A percentile compares a stretch with the other conserved stretches of the same genome.
Evolutionary conservation across 1,140 invertebrate genomes (phyloP).

Genomic region (Temnothorax nylanderi): DNA sequence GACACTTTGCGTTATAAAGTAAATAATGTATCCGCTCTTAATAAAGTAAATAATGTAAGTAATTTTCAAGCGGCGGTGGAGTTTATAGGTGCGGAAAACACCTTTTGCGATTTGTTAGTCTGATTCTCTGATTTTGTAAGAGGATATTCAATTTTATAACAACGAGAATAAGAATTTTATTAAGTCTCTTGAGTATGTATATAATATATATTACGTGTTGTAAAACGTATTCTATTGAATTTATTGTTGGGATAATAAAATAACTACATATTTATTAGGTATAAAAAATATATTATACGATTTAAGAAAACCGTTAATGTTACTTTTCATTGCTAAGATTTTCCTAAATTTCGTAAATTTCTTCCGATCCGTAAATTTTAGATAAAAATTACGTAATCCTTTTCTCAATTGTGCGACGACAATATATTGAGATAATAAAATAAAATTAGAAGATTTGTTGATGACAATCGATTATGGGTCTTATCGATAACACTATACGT

Average conservation of each 20-base stretch:
- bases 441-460: neutral
- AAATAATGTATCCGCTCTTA: neutral
- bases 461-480: slow-evolving; percentile 14
- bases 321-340: neutral
- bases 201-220: neutral
- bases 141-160: neutral
- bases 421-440: slow-evolving; percentile 3
- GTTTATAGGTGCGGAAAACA: neutral
- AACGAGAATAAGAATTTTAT: neutral
- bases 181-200: neutral
- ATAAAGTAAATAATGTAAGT: neutral
- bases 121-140: neutral
- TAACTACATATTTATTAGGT: neutral
- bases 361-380: neutral
- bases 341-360: neutral
- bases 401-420: neutral
- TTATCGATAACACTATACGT: neutral
- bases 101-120: neutral
- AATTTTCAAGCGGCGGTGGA: neutral
- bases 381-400: neutral
- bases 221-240: neutral
- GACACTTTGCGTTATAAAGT: slow-evolving; percentile 10
- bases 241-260: neutral
- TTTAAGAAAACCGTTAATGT: neutral
- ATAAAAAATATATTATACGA: neutral